Base-by-base conservation (phyloP, 2,113 vertebrate genomes). In the Podocnemis expansa region DNA sequence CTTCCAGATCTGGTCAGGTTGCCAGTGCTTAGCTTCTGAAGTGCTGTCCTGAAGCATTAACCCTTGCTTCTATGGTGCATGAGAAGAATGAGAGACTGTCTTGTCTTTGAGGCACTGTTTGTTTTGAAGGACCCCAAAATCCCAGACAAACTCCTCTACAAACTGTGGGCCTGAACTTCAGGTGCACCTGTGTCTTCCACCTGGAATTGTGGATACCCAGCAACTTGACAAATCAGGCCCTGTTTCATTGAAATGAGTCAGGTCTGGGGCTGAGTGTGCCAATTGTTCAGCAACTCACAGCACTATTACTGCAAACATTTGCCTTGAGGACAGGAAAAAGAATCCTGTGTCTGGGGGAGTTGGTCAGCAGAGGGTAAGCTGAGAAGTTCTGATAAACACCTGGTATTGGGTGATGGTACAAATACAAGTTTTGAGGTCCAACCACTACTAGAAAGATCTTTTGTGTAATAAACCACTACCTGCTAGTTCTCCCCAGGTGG, bases 21-120 rank as follows among this genome's bases (percentile, higher is more conserved):
- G 4, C 6, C 9, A 8, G 4, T 13, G 41, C 27, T 60, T 55
- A 19, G 51, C 34, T 34, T 1, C 10, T 6, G 21, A 78, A 82
- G 9, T 4, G 8, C 80, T 82, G 27, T 58, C 60, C 55, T 60
- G 49, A 55, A 34, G 14, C 3, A 41, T 51, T 27, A 55, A 78
- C 10, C 17, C 31, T 1, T 10, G 5, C 24, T 41, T 76, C 56
- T 1, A 1, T 1, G 29, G 47, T 38, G 47, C n/a, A 1, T 2
- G 73, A 45, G 31, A 82, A 84, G 29, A 38, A 38, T 34, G 29
- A 76, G 6, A 31, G 25, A 29, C 6, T 76, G 25, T 8, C 41
- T 76, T 45, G 22, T 11, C 73, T 45, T 76, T 76, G 22, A 43
- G 73, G 25, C 7, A 12, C 73, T 5, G 5, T 45, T 27, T 6